A percentile compares a stretch with the other conserved stretches of the same genome.
Conservation (phyloP, 2,113 vertebrate genomes). For the Pluvianellus socialis region DNA sequence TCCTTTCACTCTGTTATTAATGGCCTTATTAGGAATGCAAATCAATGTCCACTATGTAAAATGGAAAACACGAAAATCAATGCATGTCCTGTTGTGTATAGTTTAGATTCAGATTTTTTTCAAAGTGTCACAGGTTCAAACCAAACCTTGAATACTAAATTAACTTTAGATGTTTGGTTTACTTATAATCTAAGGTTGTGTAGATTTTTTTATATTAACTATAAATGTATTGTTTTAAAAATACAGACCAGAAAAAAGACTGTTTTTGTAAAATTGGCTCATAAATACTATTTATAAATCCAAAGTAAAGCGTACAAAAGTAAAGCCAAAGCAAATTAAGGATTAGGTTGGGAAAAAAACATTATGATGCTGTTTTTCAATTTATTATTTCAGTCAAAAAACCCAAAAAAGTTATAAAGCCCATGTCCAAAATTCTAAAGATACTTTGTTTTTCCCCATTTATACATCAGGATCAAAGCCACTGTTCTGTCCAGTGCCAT, state of each 20-base stretch:
- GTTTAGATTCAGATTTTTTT: constrained; percentile 25
- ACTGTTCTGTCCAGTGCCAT: not conserved
- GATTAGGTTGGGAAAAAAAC: not conserved
- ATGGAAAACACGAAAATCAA: constrained; percentile 63
- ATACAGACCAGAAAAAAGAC: not conserved
- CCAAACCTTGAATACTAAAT: constrained; percentile 18
- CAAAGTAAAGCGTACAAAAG: not conserved
- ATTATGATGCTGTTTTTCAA: not conserved
- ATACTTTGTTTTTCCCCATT: not conserved
- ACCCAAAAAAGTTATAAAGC: not conserved
- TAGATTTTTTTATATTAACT: not conserved
- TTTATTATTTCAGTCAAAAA: not conserved
- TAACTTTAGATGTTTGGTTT: not conserved
- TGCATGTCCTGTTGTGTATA: constrained; percentile 13
- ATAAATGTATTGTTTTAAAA: not conserved
- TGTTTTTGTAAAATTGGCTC: not conserved
- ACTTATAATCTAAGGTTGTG: not conserved
- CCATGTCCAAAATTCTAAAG: not conserved
- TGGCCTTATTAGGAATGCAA: constrained; percentile 55
- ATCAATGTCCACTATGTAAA: constrained; percentile 62
- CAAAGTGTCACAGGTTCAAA: constrained; percentile 11
- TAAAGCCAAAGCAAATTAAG: not conserved
- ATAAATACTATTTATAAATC: not conserved
- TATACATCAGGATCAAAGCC: not conserved
- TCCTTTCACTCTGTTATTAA: constrained; percentile 58